A percentile compares a stretch with the other conserved stretches of the same genome.
These are phyloP conservation scores for Torymus auratus DNA, from an alignment of 2,888 invertebrate species.

Conservation along the genomic window DNA sequence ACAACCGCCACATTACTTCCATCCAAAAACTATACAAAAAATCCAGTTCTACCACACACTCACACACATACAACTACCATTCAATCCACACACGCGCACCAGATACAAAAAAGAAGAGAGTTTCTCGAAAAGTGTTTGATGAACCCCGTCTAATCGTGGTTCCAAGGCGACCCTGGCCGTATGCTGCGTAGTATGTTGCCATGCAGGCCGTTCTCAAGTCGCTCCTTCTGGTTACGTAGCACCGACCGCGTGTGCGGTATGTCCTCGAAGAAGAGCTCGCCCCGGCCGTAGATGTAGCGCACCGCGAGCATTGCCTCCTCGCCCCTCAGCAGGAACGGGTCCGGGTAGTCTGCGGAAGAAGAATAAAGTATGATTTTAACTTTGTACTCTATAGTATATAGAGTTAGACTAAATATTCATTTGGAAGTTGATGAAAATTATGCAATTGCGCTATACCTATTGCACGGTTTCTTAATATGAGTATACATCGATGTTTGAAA, in stretches of 20 bases:
- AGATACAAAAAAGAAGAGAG: too few relatives aligned
- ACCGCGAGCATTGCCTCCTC: constrained; percentile 80
- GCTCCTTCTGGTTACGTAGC: constrained; percentile 80
- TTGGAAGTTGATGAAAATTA: background rate
- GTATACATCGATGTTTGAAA: too few relatives aligned
- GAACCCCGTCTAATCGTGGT: constrained; percentile 65
- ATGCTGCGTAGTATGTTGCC: constrained; percentile 82
- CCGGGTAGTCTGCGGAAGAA: constrained; percentile 73
- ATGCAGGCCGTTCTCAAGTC: constrained; percentile 80
- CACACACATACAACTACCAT: too few relatives aligned
- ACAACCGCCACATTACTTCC: too few relatives aligned
- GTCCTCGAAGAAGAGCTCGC: constrained; percentile 81
- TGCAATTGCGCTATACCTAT: too few relatives aligned
- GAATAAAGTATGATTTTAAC: background rate
- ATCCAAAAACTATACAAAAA: too few relatives aligned
- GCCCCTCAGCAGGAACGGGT: constrained; percentile 81
- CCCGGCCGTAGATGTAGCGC: constrained; percentile 78
- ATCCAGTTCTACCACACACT: too few relatives aligned
- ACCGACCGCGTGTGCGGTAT: constrained; percentile 82
- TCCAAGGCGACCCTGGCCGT: constrained; percentile 81
- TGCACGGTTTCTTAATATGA: too few relatives aligned
- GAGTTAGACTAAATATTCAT: background rate
- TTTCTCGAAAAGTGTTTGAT: too few relatives aligned
- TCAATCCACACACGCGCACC: too few relatives aligned
- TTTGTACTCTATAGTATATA: too few relatives aligned